Evolutionary conservation across 2,113 vertebrate genomes (phyloP), one percentile per base, ranked within the genome.

Genomic region (Ornithorhynchus anatinus): DNA sequence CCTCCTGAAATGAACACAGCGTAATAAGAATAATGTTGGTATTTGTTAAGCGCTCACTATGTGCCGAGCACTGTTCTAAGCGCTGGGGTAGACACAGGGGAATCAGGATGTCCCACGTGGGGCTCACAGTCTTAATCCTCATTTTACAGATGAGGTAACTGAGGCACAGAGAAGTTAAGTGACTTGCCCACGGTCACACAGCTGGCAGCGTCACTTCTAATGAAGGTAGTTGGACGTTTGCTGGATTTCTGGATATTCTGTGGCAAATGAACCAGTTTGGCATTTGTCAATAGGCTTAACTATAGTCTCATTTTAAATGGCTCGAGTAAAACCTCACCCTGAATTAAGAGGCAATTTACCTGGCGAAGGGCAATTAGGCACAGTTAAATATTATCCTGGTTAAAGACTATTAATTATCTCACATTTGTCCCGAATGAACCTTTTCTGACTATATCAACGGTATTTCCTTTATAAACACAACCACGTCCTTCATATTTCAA

Each of bases 321-420:
- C 43, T 51, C 72, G 53, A 56, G 37, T 20, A 22, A 54, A 52
- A 74, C 62, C 53, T 74, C 65, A 52, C 54, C 35, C 65, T 79
- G 64, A 43, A 61, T 27, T 64, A 70, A 20, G 36, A 59, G 64
- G 61, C 63, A 61, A 65, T 81, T 71, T 69, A 79, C 63, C 59
- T 44, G 4, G 51, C 45, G 81, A 86, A 90, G 88, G 88, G 85
- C 85, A 89, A 89, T 91, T 88, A 91, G 81, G 83, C 85, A 87
- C 78, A 82, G 84, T 84, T 80, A 91, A 89, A 91, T 84, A 89
- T 87, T 89, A 68, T 77, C 80, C 82, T 52, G 82, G 86, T 87
- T 91, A 91, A 89, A 89, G 84, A 82, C 85, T 90, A 87, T 89
- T 88, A 86, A 87, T 89, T 88, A 86, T 88, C 80, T 81, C 79